Evolutionary conservation across 2,888 invertebrate species (phyloP), one percentile per base, ranked within the genome.

Genomic region (Rotaria macrura): DNA sequence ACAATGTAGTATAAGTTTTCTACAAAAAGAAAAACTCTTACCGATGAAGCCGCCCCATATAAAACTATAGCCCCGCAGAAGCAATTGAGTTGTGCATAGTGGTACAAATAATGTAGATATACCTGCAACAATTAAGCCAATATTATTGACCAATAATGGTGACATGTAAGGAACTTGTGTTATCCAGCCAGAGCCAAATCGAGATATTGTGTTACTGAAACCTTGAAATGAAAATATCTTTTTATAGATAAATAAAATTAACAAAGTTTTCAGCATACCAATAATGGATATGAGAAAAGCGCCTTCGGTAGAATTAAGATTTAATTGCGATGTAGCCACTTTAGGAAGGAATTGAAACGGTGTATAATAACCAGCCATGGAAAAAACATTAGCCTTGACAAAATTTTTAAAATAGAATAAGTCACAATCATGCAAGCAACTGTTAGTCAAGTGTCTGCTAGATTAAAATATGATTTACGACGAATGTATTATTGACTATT

Each of bases 341-440:
- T 86, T 57, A 7, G 52, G 10, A 57, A 84, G 74, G 29, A 84
- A 86, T 49, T 84, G 55, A 57, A 74, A 86, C 25, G 86, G 86
- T 20, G 84, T 57, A n/a, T 84, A 86, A 79, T 84, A 86, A 10
- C 86, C 86, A 55, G 40, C 29, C 79, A 79, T 79, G 43, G 79
- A 79, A 43, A 43, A 43, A 25, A 79, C 43, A 79, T 79, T 79
- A 4, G 79, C 65, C 65, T 65, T 4, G 4, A 25, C 5, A 25
- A 54, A 29, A 57, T 10, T 7, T 1, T 1, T 17, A 49, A 20
- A 6, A 20, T 29, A 17, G 5, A 65, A 34, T 38, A 12, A 65
- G 49, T 49, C 49, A 9, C 17, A 17, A 49, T 49, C 14, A 49
- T 49, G 17, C 0, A 49, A 5, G 14, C 5, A 43, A 10, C 43